Evolutionary conservation across 2,888 invertebrate genomes (phyloP).

Genomic region (Drosophila cognata): DNA sequence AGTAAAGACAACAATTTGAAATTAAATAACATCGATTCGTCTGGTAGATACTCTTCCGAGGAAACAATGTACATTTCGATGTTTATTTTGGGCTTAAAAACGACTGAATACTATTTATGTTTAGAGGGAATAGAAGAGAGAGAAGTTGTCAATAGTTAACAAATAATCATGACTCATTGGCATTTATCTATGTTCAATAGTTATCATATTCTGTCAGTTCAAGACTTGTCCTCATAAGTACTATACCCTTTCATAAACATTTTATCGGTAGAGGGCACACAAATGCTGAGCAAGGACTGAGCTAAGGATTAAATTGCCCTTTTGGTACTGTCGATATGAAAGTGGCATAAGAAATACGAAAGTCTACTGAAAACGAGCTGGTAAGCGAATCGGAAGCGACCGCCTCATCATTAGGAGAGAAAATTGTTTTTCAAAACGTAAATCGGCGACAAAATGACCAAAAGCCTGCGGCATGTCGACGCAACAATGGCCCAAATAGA

Average conservation of each 20-base stretch:
- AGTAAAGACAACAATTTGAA: constrained; percentile 48
- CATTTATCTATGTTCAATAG: not conserved
- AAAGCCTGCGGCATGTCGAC: constrained; percentile 65
- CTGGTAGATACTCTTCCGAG: constrained; percentile 7
- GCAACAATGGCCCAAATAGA: constrained; percentile 58
- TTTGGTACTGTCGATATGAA: constrained; percentile 27
- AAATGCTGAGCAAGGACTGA: constrained; percentile 8
- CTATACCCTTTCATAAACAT: constrained; percentile 1
- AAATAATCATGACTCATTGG: not conserved
- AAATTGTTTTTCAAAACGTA: constrained; percentile 76
- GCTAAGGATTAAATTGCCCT: constrained; percentile 31
- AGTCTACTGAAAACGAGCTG: constrained; percentile 40
- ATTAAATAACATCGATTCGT: not conserved
- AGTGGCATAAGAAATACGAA: constrained; percentile 34
- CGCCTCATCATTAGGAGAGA: constrained; percentile 63
- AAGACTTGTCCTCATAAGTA: not conserved
- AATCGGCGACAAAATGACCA: constrained; percentile 75
- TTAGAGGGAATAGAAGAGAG: not conserved
- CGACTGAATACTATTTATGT: not conserved
- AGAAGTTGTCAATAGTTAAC: not conserved
- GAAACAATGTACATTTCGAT: not conserved
- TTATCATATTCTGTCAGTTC: not conserved
- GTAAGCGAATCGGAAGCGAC: constrained; percentile 59
- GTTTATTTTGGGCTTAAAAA: not conserved
- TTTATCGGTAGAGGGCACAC: constrained; percentile 14